Base-by-base conservation (phyloP, 2,888 invertebrate genomes). In the Rhodophaea formosa region DNA sequence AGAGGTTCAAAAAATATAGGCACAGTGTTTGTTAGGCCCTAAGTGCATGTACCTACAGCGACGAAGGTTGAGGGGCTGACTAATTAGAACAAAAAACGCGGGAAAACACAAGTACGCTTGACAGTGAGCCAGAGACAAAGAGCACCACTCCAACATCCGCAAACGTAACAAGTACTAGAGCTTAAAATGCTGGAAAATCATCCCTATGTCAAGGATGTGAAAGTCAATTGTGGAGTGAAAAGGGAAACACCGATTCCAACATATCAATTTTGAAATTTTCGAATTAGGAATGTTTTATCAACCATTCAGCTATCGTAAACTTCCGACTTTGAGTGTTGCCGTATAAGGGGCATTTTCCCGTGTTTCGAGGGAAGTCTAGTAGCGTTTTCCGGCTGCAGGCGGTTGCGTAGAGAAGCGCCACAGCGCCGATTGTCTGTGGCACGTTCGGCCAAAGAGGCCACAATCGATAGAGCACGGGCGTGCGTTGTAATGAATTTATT, bases 1-100 rank as follows among this genome's bases (percentile, higher is more conserved):
- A 53, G 12, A 35, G 6, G 44, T 56, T 35, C 3, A 44, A 23
- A 44, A 30, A 1, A 17, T 32, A 15, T 43, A 47, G 30, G 32
- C 52, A 44, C 16, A 46, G 49, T 56, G 47, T 57, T 53, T 56
- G 57, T 54, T 47, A 56, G 56, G 39, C 29, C 56, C 49, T 35
- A 51, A 52, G 45, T 53, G 53, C 14, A 53, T 43, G 32, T 57
- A 57, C 45, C 32, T 57, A 52, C 46, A 57, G 32, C 70, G 64
- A 73, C 70, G 70, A 77, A 79, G 77, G 78, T 83, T 80, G 85
- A 84, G 82, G 82, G 87, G 80, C 78, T 79, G 88, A 88, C 89
- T 89, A 90, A 90, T 90, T 90, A 89, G 86, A 89, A 89, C 90
- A 90, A 90, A 90, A 89, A 90, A 88, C 86, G 88, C 88, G 89